phyloP scores from a whole-genome alignment of 2,888 invertebrate genomes.

The Arge pagana region DNA sequence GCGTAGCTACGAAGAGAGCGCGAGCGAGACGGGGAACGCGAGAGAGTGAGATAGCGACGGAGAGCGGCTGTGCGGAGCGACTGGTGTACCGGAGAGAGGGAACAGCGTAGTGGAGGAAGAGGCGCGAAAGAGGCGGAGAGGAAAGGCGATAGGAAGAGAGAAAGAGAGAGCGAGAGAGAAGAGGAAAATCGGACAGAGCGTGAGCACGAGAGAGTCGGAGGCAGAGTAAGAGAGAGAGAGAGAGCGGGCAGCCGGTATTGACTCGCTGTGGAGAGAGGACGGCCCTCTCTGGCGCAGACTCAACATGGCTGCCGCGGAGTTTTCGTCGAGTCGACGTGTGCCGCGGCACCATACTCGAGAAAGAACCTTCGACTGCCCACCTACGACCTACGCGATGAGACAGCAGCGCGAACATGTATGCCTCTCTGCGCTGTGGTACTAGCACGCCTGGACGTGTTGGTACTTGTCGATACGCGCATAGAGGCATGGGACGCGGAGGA shows the following conservation, averaged over 20 bases:
- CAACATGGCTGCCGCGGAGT: constrained; percentile 50
- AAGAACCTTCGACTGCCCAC: neutral
- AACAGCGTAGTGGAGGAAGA: too few species aligned
- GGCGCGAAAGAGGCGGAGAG: constrained; percentile 20
- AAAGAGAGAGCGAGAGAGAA: constrained; percentile 13
- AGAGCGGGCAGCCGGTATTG: constrained; percentile 20
- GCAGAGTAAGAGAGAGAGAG: constrained; percentile 14
- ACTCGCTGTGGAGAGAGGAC: constrained; percentile 25
- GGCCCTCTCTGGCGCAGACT: constrained; percentile 48
- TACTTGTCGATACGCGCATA: too few species aligned
- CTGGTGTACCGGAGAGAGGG: constrained; percentile 31
- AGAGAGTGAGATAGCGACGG: constrained; percentile 30
- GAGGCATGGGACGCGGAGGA: too few species aligned
- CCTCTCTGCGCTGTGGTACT: too few species aligned
- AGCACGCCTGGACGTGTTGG: too few species aligned
- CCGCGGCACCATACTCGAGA: neutral
- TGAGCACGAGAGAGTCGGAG: constrained; percentile 12
- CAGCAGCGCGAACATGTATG: too few species aligned
- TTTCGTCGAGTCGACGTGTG: neutral
- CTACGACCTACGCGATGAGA: too few species aligned
- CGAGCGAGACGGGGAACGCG: constrained; percentile 28
- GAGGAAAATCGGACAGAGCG: constrained; percentile 14
- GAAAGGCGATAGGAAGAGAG: constrained; percentile 8
- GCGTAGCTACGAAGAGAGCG: constrained; percentile 24
- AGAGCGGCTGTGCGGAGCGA: constrained; percentile 50